phyloP scores from a whole-genome alignment of 2,797 vertebrate species.

The Gastrophryne carolinensis region DNA sequence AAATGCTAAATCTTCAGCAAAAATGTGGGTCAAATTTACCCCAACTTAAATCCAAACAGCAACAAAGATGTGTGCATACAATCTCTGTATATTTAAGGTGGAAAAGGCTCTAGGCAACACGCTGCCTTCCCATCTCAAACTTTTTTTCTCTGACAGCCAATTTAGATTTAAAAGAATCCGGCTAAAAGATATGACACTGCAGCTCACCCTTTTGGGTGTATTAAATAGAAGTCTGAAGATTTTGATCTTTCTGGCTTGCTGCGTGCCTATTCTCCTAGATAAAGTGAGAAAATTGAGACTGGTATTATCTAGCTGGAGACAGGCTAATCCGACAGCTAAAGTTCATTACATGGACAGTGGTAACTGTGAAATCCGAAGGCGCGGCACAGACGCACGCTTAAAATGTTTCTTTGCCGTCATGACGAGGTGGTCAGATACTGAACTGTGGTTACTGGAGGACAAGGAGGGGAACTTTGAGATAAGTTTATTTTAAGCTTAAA shows the following conservation, averaged over 20 bases:
- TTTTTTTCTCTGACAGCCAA: neutral
- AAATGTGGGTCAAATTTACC: too few species aligned
- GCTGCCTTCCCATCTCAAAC: neutral
- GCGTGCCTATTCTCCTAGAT: conserved; percentile 10
- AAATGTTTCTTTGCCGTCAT: neutral
- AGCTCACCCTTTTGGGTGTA: neutral
- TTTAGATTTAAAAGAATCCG: neutral
- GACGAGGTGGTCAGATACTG: neutral
- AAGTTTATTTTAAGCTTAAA: too few species aligned
- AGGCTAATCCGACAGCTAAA: neutral
- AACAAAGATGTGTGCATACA: too few species aligned
- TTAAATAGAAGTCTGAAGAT: neutral
- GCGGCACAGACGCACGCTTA: neutral
- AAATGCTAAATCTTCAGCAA: too few species aligned
- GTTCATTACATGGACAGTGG: neutral
- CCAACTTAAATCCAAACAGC: too few species aligned
- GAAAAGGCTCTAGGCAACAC: neutral
- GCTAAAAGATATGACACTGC: neutral
- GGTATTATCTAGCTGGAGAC: neutral
- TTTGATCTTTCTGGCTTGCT: conserved; percentile 1
- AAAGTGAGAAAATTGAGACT: conserved; percentile 13
- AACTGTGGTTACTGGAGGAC: too few species aligned
- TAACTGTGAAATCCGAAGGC: neutral
- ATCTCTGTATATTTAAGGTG: too few species aligned
- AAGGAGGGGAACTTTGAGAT: too few species aligned